A percentile compares a stretch with the other conserved stretches of the same genome.
These are phyloP conservation scores for Xylota segnis DNA, from an alignment of 2,888 invertebrate species.

Conservation along the genomic window DNA sequence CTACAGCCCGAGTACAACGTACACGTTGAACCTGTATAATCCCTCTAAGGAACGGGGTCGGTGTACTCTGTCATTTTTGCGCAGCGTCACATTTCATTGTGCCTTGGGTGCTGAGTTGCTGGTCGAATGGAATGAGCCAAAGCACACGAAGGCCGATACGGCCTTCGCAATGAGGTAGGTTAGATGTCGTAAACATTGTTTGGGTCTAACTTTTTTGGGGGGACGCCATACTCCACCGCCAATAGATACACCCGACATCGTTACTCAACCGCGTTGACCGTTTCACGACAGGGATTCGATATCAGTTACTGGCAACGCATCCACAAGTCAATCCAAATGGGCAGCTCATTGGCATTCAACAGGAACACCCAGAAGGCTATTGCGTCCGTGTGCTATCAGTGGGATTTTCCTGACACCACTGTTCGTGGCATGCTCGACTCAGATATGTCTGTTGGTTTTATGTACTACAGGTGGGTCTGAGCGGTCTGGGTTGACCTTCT, in stretches of 20 bases:
- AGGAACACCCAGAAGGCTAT: conserved; percentile 80
- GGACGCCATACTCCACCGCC: too few relatives aligned
- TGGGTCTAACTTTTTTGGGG: not conserved
- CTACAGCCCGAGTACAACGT: conserved; percentile 80
- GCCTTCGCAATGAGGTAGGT: conserved; percentile 80
- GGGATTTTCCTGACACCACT: conserved; percentile 81
- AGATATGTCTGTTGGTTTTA: conserved; percentile 82
- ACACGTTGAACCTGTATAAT: conserved; percentile 81
- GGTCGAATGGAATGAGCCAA: conserved; percentile 81
- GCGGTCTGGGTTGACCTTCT: conserved; percentile 24
- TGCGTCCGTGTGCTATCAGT: conserved; percentile 83
- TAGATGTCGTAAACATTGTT: conserved; percentile 24
- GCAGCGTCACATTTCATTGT: conserved; percentile 81
- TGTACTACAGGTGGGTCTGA: conserved; percentile 81
- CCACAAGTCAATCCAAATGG: conserved; percentile 82
- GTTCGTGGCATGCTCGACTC: conserved; percentile 83
- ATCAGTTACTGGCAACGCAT: conserved; percentile 84
- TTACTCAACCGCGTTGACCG: conserved; percentile 81
- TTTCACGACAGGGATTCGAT: conserved; percentile 82
- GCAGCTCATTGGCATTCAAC: conserved; percentile 79
- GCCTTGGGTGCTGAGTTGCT: conserved; percentile 82
- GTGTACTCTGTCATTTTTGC: conserved; percentile 82
- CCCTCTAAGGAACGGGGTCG: conserved; percentile 80
- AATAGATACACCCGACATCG: conserved; percentile 80
- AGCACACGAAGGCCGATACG: conserved; percentile 78